Evolutionary conservation across 2,797 vertebrate species (phyloP).

Genomic region (Rhinophrynus dorsalis): DNA sequence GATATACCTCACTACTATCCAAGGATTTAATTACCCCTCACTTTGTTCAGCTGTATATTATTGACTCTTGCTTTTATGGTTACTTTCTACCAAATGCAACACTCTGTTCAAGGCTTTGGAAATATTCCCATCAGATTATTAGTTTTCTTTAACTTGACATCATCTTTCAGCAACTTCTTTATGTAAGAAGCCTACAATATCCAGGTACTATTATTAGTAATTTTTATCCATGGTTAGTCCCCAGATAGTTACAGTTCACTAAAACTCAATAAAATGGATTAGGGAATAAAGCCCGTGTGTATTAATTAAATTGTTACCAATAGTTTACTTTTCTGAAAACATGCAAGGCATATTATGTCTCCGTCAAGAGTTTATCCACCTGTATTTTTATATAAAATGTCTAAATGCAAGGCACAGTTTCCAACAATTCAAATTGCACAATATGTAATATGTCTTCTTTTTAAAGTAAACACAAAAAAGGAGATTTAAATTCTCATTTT

Average conservation of each 20-base stretch:
- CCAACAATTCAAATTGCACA: neutral
- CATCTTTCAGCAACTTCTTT: too few species aligned
- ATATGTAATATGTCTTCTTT: conserved; percentile 18
- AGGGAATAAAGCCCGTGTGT: conserved; percentile 31
- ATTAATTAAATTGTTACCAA: conserved; percentile 37
- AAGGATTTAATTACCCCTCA: too few species aligned
- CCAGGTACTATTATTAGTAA: too few species aligned
- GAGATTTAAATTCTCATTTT: conserved; percentile 22
- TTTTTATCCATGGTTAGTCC: too few species aligned
- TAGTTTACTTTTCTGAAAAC: conserved; percentile 27
- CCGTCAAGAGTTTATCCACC: neutral
- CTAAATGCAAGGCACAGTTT: neutral
- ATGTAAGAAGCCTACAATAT: too few species aligned
- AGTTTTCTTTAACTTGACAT: too few species aligned
- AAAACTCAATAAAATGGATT: conserved; percentile 29
- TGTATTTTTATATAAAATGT: neutral
- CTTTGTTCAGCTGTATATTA: too few species aligned
- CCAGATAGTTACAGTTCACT: conserved; percentile 18
- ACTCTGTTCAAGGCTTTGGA: too few species aligned
- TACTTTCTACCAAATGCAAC: too few species aligned
- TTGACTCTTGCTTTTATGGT: too few species aligned
- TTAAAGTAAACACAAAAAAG: conserved; percentile 12
- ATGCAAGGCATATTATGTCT: conserved; percentile 1
- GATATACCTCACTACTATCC: too few species aligned
- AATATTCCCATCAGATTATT: too few species aligned